Percentiles rank a stretch among this genome's conserved stretches.
phyloP scores from a whole-genome alignment of 2,113 vertebrate species.

The Dasypus novemcinctus region DNA sequence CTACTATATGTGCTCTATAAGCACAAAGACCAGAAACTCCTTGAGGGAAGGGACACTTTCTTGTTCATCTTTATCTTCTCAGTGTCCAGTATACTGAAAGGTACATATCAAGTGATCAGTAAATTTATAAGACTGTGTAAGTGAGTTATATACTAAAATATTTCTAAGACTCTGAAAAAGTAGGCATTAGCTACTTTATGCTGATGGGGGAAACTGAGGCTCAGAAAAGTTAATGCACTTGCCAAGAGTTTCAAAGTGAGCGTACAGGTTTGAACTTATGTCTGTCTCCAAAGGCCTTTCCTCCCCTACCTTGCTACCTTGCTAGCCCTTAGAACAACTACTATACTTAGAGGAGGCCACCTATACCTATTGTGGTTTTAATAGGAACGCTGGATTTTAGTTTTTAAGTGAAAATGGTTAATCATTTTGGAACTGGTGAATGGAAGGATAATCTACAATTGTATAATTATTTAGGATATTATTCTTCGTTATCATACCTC shows the following conservation, averaged over 20 bases:
- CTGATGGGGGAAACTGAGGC: not conserved
- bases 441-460: not conserved
- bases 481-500: not conserved
- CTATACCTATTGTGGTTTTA: not conserved
- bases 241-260: not conserved
- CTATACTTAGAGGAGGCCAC: not conserved
- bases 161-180: conserved; percentile 20
- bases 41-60: not conserved
- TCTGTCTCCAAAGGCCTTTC: not conserved
- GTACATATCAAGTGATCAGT: not conserved
- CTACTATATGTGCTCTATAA: not conserved
- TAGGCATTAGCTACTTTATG: not conserved
- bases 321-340: not conserved
- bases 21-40: not conserved
- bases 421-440: not conserved
- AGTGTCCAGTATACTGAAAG: not conserved
- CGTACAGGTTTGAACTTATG: not conserved
- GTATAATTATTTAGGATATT: not conserved
- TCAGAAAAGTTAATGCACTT: not conserved
- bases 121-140: not conserved
- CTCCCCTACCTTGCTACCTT: not conserved
- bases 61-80: not conserved
- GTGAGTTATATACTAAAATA: not conserved
- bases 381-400: not conserved
- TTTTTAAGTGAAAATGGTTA: conserved; percentile 7